phyloP scores from a whole-genome alignment of 2,113 vertebrate genomes.

The Pelecanoides urinatrix region DNA sequence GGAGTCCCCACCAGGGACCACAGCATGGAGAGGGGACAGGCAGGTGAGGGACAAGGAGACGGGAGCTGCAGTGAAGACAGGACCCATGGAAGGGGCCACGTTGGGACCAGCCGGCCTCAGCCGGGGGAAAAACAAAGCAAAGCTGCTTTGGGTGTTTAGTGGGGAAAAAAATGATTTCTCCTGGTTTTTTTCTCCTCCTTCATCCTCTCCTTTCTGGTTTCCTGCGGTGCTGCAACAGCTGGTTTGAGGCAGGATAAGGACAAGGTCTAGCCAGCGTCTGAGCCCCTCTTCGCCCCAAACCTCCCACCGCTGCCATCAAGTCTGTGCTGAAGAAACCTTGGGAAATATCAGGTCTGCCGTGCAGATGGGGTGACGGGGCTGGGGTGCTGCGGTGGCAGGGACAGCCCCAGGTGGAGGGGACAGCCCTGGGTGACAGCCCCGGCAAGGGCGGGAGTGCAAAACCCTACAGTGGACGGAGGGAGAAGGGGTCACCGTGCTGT shows the following conservation, averaged over 20 bases:
- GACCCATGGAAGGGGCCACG: background rate
- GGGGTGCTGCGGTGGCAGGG: background rate
- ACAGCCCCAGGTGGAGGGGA: background rate
- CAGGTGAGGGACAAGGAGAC: background rate
- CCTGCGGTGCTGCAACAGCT: background rate
- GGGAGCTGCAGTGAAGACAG: background rate
- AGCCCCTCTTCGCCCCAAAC: rapidly evolving
- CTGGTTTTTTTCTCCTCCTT: background rate
- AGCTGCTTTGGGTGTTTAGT: background rate
- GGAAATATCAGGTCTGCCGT: background rate
- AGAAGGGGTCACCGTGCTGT: background rate
- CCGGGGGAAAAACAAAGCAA: background rate
- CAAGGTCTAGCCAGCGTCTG: background rate
- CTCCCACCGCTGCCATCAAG: background rate
- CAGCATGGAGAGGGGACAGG: background rate
- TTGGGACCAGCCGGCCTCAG: background rate
- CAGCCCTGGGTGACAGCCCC: background rate
- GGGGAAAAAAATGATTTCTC: background rate
- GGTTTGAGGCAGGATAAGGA: background rate
- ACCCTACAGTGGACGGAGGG: background rate
- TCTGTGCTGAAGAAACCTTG: background rate
- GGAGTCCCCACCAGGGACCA: background rate
- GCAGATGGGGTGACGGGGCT: background rate
- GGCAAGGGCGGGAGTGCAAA: background rate
- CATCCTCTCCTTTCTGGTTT: background rate